Base-by-base conservation (phyloP, 2,113 vertebrate genomes). In the Albula goreensis region DNA sequence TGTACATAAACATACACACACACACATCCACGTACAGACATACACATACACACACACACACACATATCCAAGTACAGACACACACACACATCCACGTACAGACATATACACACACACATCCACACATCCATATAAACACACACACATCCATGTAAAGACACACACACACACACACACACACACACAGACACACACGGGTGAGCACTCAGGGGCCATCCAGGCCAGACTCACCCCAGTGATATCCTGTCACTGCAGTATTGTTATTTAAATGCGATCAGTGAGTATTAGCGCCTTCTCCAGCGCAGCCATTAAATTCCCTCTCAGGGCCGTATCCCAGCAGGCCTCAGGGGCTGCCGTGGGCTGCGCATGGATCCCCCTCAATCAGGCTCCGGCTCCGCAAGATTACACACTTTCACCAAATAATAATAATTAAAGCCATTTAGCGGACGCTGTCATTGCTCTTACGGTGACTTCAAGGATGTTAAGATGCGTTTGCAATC, bases 211-310 rank as follows among this genome's bases (percentile, higher is more conserved):
- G 31, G 31, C 31, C 31, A 41, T 41, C 31, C 31, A 41, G 31
- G 31, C 31, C 52, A 53, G 50, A 51, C 63, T 81, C 63, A 85
- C 85, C 88, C 87, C 81, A 60, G 81, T 41, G 31, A 57, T 86
- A n/a, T 83, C 85, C 52, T 66, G 49, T 70, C 85, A 77, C 52
- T 19, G 50, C 84, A 60, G 25, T 80, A 85, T 82, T 88, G 70
- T 84, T 70, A 88, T 88, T 86, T 86, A 79, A 88, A 84, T 86
- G 50, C 66, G 78, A 84, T 84, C 80, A 87, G 84, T 48, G 51
- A 81, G 48, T 82, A 82, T 85, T 70, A 84, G 17, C 25, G 57
- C 19, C 41, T 1, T 56, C 52, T 56, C 8, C 11, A 70, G n/a
- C 50, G 17, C 82, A 11, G 60, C 6, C 31, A n/a, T 49, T 49